phyloP scores from a whole-genome alignment of 2,113 vertebrate species.

The Sphyrna mokarran region DNA sequence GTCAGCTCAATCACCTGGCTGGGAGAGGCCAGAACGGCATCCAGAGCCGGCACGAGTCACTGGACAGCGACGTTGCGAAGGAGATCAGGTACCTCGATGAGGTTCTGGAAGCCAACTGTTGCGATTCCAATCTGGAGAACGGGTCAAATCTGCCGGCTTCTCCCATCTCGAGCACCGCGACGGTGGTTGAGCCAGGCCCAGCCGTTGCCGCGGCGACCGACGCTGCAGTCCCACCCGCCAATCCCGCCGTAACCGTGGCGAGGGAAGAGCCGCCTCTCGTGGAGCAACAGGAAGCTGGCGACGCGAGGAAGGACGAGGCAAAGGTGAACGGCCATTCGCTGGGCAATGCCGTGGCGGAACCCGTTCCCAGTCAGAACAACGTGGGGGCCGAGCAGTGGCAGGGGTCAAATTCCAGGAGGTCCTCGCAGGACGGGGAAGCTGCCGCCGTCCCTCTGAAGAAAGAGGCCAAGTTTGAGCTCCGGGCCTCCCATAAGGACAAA shows the following conservation, averaged over 20 bases:
- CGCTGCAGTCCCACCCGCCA: constrained; percentile 46
- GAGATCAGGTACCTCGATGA: constrained; percentile 91
- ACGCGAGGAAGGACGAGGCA: constrained; percentile 45
- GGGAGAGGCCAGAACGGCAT: constrained; percentile 60
- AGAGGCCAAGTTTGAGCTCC: constrained; percentile 82
- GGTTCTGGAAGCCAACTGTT: constrained; percentile 82
- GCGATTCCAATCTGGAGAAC: constrained; percentile 65
- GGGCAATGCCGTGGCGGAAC: constrained; percentile 47
- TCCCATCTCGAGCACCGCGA: constrained; percentile 53
- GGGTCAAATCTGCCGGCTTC: constrained; percentile 72
- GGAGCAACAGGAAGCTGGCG: constrained; percentile 46
- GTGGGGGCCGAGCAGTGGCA: background rate
- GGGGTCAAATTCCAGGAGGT: constrained; percentile 51
- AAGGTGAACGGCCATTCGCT: constrained; percentile 59
- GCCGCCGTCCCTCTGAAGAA: constrained; percentile 63
- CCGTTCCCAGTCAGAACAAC: constrained; percentile 41
- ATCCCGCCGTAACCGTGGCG: constrained; percentile 47
- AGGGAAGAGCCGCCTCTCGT: constrained; percentile 50
- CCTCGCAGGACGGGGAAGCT: constrained; percentile 61
- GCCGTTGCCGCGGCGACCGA: constrained; percentile 48
- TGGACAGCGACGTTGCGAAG: constrained; percentile 79
- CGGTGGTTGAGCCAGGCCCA: constrained; percentile 51
- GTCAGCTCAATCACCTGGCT: constrained; percentile 56
- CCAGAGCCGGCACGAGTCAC: constrained; percentile 62
- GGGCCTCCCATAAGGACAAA: constrained; percentile 87